Base-by-base conservation (phyloP, 2,113 vertebrate genomes). In the Oryctolagus cuniculus region DNA sequence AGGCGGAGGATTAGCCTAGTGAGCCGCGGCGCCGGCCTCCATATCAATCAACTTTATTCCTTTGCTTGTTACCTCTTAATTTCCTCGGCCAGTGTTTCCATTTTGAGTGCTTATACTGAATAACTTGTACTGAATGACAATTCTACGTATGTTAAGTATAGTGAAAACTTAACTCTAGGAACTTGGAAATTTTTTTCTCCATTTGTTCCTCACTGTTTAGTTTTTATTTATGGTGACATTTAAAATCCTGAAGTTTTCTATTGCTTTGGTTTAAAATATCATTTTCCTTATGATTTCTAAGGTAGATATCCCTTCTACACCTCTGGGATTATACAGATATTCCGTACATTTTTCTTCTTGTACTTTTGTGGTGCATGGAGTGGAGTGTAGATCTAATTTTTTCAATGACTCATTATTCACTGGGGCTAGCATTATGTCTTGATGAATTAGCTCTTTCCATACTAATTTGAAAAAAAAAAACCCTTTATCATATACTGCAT, bases 281-380 rank as follows among this genome's bases (percentile, higher is more conserved):
- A 15, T 93, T 94, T 74, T 29, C 27, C 55, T 87, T 83, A 70
- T 21, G n/a, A 81, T 69, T 82, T 91, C 67, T 91, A 49, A 85
- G 51, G 70, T 58, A 92, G 44, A 73, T 92, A 81, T 44, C 74
- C 38, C 21, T 84, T 84, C 4, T 74, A 77, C n/a, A 87, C 11
- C 29, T 83, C 70, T 66, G 58, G 88, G 63, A 44, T 86, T 86
- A 21, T 44, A 34, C 15, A 88, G 69, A 83, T 72, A 88, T 70
- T 82, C 31, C 16, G 70, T 85, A 10, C 61, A 78, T 79, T 95
- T 44, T 87, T 87, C 77, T 77, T 66, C 34, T 77, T 63, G 15
- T 58, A 58, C 17, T 72, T 93, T 22, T 38, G 1, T 81, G 44
- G 24, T 63, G 25, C 27, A 6, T 24, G 38, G 6, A 90, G 15